A percentile compares a stretch with the other conserved stretches of the same genome.
phyloP scores from a whole-genome alignment of 64 coral and sea anemone genomes.

The Orbicella faveolata region DNA sequence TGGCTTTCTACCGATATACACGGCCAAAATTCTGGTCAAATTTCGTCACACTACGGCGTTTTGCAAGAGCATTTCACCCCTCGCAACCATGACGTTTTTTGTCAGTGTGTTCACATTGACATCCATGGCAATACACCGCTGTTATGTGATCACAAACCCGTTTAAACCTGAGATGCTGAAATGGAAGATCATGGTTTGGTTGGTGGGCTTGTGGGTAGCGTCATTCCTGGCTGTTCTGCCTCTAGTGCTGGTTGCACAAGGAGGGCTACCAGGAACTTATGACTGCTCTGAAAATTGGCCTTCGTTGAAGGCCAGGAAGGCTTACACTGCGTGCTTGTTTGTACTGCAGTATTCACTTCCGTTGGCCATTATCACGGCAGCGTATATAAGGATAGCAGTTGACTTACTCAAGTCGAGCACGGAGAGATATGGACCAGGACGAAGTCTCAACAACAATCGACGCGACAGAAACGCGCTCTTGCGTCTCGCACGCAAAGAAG shows the following conservation, averaged over 20 bases:
- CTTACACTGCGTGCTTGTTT: constrained; percentile 44
- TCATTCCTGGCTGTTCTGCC: constrained; percentile 53
- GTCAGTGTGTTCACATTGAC: constrained; percentile 63
- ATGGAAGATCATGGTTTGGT: constrained; percentile 33
- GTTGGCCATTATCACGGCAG: constrained; percentile 39
- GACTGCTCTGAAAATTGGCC: constrained; percentile 20
- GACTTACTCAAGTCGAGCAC: constrained; percentile 47
- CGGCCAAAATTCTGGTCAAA: constrained; percentile 4
- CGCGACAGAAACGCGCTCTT: background rate
- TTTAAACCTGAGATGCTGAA: constrained; percentile 63
- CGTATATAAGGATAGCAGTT: constrained; percentile 57
- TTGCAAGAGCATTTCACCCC: constrained; percentile 42
- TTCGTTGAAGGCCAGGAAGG: background rate
- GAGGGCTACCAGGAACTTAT: background rate
- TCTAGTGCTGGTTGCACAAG: constrained; percentile 20
- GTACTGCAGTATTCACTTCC: constrained; percentile 60
- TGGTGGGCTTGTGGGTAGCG: constrained; percentile 43
- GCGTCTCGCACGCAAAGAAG: constrained; percentile 15
- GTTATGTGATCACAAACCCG: constrained; percentile 61
- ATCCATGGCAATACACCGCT: constrained; percentile 61
- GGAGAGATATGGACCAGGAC: constrained; percentile 41
- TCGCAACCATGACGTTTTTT: constrained; percentile 59
- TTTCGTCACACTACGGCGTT: background rate
- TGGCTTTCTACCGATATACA: constrained; percentile 41
- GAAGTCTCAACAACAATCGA: constrained; percentile 31